These are phyloP conservation scores for Eutrigla gurnardus DNA, from an alignment of 2,797 vertebrate genomes.

Conservation along the genomic window DNA sequence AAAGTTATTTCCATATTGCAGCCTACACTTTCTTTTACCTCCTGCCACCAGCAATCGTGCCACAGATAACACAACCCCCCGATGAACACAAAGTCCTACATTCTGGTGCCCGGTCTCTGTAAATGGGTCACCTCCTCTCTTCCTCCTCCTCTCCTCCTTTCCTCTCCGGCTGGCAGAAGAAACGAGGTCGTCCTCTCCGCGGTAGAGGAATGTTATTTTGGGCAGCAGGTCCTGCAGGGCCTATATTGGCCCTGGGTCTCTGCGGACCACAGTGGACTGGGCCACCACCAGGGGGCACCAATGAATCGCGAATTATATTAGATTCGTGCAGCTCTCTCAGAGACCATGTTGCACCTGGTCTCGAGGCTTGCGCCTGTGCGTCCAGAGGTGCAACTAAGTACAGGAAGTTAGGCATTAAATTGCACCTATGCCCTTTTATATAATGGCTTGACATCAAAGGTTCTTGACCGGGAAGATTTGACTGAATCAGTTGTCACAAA, in stretches of 20 bases:
- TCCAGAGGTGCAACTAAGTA: constrained; percentile 14
- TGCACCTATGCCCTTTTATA: not conserved
- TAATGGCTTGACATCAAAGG: constrained; percentile 2
- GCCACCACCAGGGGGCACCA: constrained; percentile 77
- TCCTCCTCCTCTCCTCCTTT: constrained; percentile 71
- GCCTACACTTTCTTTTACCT: constrained; percentile 32
- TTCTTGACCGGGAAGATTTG: constrained; percentile 18
- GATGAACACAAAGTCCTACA: constrained; percentile 74
- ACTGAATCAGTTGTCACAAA: constrained; percentile 46
- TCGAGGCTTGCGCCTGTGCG: constrained; percentile 10
- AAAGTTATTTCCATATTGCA: constrained; percentile 13
- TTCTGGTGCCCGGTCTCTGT: constrained; percentile 73
- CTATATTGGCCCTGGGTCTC: constrained; percentile 84
- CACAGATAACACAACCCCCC: constrained; percentile 47
- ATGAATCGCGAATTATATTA: constrained; percentile 18
- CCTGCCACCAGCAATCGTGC: constrained; percentile 35
- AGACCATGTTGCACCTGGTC: constrained; percentile 21
- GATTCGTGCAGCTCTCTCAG: constrained; percentile 8
- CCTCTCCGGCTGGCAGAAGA: constrained; percentile 82
- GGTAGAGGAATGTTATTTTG: constrained; percentile 87
- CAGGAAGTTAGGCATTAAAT: not conserved
- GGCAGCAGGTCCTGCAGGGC: constrained; percentile 86
- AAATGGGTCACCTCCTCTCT: constrained; percentile 82
- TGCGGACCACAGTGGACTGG: constrained; percentile 75
- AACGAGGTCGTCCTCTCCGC: constrained; percentile 85